These are phyloP conservation scores for Acrobasis suavella DNA, from an alignment of 2,888 invertebrate genomes.

Conservation along the genomic window DNA sequence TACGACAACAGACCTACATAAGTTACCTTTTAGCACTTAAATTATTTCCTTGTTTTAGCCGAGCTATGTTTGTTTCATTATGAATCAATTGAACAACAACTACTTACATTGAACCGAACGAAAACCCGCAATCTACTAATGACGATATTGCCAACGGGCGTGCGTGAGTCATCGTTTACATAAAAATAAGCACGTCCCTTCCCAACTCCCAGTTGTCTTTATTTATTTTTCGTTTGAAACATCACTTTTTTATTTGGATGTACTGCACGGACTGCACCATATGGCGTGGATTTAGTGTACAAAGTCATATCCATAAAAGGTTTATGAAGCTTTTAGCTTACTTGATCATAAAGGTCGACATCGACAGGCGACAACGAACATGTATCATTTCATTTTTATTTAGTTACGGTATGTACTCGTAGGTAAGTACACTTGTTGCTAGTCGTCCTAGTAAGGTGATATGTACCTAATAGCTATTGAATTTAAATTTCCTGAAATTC, in stretches of 20 bases:
- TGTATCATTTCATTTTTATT: neutral
- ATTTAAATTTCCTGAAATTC: no score
- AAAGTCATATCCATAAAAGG: constrained; percentile 72
- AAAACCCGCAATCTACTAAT: constrained; percentile 29
- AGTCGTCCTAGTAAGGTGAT: neutral
- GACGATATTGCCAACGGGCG: constrained; percentile 12
- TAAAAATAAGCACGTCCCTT: constrained; percentile 30
- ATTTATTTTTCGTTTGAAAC: constrained; percentile 26
- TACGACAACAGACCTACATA: no score
- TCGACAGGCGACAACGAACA: neutral
- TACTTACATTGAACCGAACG: constrained; percentile 29
- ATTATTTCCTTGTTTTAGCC: no score
- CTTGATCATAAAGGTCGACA: constrained; percentile 4
- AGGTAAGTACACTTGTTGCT: neutral
- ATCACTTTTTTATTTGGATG: constrained; percentile 50
- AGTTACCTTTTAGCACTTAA: no score
- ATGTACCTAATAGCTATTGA: no score
- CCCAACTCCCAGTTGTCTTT: constrained; percentile 25
- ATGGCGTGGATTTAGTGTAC: constrained; percentile 64
- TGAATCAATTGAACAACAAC: constrained; percentile 7
- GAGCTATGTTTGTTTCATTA: neutral
- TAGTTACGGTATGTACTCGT: neutral
- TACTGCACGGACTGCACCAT: constrained; percentile 70
- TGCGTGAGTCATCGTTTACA: constrained; percentile 29
- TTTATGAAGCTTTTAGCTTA: constrained; percentile 65